Conservation (phyloP, 2,797 vertebrate species). For the Gallirallus australis region DNA sequence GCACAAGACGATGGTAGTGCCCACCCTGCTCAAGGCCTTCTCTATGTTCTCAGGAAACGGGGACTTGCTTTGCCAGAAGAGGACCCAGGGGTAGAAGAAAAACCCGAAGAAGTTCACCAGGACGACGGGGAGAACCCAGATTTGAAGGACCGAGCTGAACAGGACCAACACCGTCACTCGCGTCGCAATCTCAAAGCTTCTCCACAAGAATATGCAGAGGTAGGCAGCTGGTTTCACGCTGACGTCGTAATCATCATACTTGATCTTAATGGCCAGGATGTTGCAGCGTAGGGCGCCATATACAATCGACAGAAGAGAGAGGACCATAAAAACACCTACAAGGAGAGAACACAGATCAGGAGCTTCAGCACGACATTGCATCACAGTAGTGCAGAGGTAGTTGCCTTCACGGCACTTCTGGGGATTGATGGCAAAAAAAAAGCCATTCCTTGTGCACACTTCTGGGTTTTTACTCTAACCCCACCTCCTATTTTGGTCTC, state of each 20-base stretch:
- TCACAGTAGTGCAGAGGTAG: not conserved
- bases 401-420: not conserved
- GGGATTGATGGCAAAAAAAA: not conserved
- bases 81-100: constrained; percentile 92
- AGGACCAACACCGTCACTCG: constrained; percentile 92
- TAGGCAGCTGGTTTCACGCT: constrained; percentile 90
- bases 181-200: constrained; percentile 95
- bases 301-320: constrained; percentile 95
- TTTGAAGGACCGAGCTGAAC: constrained; percentile 92
- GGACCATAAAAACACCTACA: constrained; percentile 90
- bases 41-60: constrained; percentile 97
- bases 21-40: constrained; percentile 91
- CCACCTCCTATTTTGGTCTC: not conserved
- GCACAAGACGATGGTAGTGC: constrained; percentile 92
- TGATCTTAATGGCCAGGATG: constrained; percentile 97
- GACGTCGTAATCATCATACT: constrained; percentile 94
- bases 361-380: not conserved
- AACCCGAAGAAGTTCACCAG: constrained; percentile 90
- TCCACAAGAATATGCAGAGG: constrained; percentile 94
- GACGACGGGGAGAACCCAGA: constrained; percentile 90
- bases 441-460: not conserved
- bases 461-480: not conserved
- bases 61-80: constrained; percentile 92
- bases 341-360: constrained; percentile 60
- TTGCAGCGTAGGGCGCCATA: constrained; percentile 97